Percentiles rank a stretch among this genome's conserved stretches.
Conservation (phyloP, 2,113 vertebrate species). For the Brienomyrus brachyistius region DNA sequence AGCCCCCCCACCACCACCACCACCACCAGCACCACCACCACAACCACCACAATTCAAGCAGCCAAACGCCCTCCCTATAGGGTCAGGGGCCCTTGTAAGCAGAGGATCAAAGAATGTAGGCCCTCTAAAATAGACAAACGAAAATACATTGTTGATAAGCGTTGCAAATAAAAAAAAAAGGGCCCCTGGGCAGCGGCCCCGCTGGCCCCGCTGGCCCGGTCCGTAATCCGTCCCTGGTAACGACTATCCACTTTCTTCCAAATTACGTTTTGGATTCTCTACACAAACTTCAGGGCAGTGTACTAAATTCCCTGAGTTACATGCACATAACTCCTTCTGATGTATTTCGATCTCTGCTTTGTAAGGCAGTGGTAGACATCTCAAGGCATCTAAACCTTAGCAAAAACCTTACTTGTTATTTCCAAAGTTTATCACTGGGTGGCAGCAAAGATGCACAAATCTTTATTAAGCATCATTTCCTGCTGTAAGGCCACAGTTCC, state of each 20-base stretch:
- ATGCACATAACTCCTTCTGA: not conserved
- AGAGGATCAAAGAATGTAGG: too few relatives aligned
- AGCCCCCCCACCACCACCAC: too few relatives aligned
- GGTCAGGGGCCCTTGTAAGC: too few relatives aligned
- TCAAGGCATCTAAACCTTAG: not conserved
- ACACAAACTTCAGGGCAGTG: not conserved
- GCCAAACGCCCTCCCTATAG: too few relatives aligned
- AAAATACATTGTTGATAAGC: too few relatives aligned
- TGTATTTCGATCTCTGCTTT: not conserved
- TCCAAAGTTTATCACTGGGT: conserved; percentile 24
- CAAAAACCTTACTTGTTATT: not conserved
- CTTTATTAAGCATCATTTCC: not conserved
- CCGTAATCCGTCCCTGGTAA: too few relatives aligned
- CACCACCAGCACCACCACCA: too few relatives aligned
- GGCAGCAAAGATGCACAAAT: conserved; percentile 23
- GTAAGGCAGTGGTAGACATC: not conserved
- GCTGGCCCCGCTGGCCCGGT: too few relatives aligned
- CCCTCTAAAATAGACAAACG: too few relatives aligned
- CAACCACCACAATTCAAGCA: too few relatives aligned
- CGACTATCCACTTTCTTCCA: not conserved
- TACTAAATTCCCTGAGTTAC: conserved; percentile 3
- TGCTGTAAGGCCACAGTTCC: not conserved
- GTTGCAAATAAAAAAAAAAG: too few relatives aligned
- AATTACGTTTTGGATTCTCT: not conserved
- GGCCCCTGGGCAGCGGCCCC: too few relatives aligned